Evolutionary conservation across 2,797 vertebrate genomes (phyloP), one percentile per base, ranked within the genome.

Genomic region (Sparus aurata): DNA sequence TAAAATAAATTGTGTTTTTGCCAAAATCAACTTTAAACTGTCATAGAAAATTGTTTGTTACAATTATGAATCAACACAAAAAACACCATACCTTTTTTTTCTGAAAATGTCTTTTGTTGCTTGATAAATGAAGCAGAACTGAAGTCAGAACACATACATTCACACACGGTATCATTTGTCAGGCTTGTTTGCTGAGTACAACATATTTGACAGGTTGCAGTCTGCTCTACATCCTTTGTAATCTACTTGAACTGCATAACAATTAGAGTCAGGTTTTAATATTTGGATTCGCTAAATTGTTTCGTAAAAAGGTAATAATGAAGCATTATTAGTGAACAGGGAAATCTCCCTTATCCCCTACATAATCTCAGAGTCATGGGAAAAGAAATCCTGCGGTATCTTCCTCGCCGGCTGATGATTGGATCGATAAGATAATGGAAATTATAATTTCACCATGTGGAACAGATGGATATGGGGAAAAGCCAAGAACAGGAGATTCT

Each of bases 341-440:
- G 55, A 74, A 84, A 83, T 79, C 72, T 58, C n/a, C 23, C 11
- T 46, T 75, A 82, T 71, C 71, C 69, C 23, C 15, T 13, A 45
- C 12, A 58, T 73, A 73, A 82, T 83, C 60, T 69, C 30, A 65
- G n/a, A 64, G 38, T 68, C 46, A 30, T 1, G 62, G 63, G 27
- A 8, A 45, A 59, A 52, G 54, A 59, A 65, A 30, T 59, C 45
- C 57, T 46, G 41, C 43, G 10, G 23, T 55, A n/a, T 69, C 52
- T 75, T 50, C 53, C 41, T 84, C 73, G 65, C 54, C 61, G 53
- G 53, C 62, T 73, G 75, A 78, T 76, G 65, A 83, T 70, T 25
- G 43, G 66, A 85, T 87, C 62, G 20, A 85, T 86, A 77, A 75
- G 49, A 77, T 85, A 64, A 89, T 77, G 64, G 52, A 80, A 86